These are phyloP conservation scores for Heliconius ismenius DNA, from an alignment of 2,888 invertebrate genomes.

Conservation along the genomic window DNA sequence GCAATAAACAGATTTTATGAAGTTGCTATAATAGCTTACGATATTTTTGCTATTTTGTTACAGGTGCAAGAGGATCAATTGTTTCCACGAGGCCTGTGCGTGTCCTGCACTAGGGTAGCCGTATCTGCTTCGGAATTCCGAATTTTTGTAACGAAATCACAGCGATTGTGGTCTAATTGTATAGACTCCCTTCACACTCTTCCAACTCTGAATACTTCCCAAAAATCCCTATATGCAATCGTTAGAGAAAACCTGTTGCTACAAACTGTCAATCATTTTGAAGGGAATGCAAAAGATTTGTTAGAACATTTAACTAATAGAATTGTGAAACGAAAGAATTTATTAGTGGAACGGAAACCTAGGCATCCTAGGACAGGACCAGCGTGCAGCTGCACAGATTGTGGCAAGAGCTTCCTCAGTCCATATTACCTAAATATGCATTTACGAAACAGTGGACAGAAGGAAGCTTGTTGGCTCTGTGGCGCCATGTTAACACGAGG, in stretches of 20 bases:
- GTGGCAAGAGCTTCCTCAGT: slow-evolving; percentile 62
- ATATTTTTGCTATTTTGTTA: slow-evolving; percentile 45
- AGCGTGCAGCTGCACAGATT: slow-evolving; percentile 62
- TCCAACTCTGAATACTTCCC: slow-evolving; percentile 42
- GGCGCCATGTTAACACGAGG: slow-evolving; percentile 60
- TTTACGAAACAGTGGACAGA: slow-evolving; percentile 68
- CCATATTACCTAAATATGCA: slow-evolving; percentile 66
- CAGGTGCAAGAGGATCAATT: slow-evolving; percentile 64
- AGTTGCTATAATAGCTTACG: background rate
- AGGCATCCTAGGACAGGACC: slow-evolving; percentile 55
- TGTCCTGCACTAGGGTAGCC: slow-evolving; percentile 60
- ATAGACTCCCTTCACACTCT: slow-evolving; percentile 52
- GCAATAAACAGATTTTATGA: no score
- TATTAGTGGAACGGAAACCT: slow-evolving; percentile 40
- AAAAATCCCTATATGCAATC: slow-evolving; percentile 62
- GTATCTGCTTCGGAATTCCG: slow-evolving; percentile 67
- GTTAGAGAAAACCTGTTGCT: slow-evolving; percentile 57
- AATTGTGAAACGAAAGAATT: slow-evolving; percentile 47
- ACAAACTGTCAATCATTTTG: slow-evolving; percentile 58
- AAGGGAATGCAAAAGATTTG: slow-evolving; percentile 54
- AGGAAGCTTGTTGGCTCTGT: slow-evolving; percentile 66
- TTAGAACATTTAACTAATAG: slow-evolving; percentile 56
- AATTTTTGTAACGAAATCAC: slow-evolving; percentile 58
- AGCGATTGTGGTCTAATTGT: slow-evolving; percentile 60
- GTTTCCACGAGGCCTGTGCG: slow-evolving; percentile 63